Percentiles rank a stretch among this genome's conserved stretches.
phyloP scores from a whole-genome alignment of 2,888 invertebrate species.

The Polyommatus iphigenia region DNA sequence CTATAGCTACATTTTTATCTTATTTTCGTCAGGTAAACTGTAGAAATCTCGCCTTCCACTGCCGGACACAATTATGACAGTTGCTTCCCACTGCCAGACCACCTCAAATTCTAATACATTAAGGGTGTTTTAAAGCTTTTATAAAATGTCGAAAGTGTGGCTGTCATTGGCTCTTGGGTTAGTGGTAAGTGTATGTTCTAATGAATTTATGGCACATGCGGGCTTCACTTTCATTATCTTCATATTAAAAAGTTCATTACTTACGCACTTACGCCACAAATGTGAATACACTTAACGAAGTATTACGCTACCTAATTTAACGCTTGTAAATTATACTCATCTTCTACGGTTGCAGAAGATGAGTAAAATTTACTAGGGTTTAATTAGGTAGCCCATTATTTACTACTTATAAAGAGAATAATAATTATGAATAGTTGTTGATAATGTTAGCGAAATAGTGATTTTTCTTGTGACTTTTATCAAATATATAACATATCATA shows the following conservation, averaged over 20 bases:
- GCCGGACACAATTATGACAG: too few species aligned
- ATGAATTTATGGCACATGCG: conserved; percentile 9
- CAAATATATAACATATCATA: too few species aligned
- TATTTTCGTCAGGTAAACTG: too few species aligned
- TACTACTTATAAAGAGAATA: neutral
- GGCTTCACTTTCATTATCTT: conserved; percentile 13
- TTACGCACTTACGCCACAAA: neutral
- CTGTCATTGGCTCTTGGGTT: too few species aligned
- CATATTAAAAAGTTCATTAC: conserved; percentile 19
- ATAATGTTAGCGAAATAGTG: too few species aligned
- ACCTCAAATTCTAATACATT: too few species aligned
- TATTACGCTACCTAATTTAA: neutral
- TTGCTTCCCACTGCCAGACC: too few species aligned
- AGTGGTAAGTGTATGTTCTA: conserved; percentile 23
- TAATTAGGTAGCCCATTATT: neutral
- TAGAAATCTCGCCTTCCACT: too few species aligned
- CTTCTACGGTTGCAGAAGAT: neutral
- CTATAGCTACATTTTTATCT: too few species aligned
- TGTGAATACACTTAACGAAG: neutral
- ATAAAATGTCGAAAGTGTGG: too few species aligned
- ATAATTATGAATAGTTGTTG: neutral
- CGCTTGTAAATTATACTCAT: neutral
- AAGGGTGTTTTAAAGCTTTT: too few species aligned
- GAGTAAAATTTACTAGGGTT: neutral
- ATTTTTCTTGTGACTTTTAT: too few species aligned